Percentiles rank a stretch among this genome's conserved stretches.
phyloP scores from a whole-genome alignment of 2,797 vertebrate species.

The Lagorchestes hirsutus region DNA sequence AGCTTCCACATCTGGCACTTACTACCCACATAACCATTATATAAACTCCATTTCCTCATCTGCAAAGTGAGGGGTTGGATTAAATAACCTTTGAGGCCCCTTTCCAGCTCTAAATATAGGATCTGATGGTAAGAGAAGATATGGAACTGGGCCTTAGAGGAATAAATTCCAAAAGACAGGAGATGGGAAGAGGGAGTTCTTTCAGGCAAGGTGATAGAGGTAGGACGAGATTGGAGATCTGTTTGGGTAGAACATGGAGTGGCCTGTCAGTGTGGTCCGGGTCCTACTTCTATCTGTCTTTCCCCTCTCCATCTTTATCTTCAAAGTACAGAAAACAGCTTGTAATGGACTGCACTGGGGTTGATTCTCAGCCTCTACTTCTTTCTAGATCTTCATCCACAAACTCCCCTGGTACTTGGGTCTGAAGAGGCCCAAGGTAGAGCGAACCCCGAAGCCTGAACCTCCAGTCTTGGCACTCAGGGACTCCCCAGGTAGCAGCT shows the following conservation, averaged over 20 bases:
- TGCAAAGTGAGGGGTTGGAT: neutral
- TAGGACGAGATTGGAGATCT: neutral
- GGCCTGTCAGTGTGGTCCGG: neutral
- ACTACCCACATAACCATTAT: neutral
- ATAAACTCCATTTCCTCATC: neutral
- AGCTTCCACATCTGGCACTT: neutral
- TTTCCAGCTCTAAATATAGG: neutral
- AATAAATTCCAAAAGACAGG: neutral
- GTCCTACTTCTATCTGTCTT: neutral
- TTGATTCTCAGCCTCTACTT: neutral
- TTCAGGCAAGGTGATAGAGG: neutral
- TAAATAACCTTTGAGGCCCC: neutral
- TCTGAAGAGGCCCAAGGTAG: conserved; percentile 91
- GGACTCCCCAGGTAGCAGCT: conserved; percentile 80
- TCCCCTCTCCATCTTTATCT: neutral
- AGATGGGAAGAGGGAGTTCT: neutral
- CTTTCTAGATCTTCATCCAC: conserved; percentile 92
- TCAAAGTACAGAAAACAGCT: neutral
- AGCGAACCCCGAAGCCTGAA: conserved; percentile 77
- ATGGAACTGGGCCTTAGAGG: neutral
- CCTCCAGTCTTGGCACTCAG: conserved; percentile 76
- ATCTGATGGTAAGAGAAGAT: neutral
- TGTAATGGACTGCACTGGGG: neutral
- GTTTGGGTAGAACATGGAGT: neutral
- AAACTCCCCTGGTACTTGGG: conserved; percentile 90